Evolutionary conservation across 2,797 vertebrate genomes (phyloP).

Genomic region (Lerista edwardsae): DNA sequence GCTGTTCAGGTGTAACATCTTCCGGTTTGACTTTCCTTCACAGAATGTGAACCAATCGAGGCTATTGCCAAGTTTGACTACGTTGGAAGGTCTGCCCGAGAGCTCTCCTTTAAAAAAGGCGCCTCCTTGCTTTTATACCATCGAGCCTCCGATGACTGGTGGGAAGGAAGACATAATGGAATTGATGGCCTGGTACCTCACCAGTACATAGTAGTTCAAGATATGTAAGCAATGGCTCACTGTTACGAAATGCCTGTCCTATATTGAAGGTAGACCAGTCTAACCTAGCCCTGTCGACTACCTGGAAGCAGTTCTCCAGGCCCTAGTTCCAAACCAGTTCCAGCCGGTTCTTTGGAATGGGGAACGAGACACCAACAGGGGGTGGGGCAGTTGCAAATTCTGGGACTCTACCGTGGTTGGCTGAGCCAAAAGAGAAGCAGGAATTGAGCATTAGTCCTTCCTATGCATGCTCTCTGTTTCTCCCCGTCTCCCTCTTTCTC

Average conservation of each 20-base stretch:
- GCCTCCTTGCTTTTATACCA: constrained; percentile 96
- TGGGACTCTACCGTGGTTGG: neutral
- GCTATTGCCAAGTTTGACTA: constrained; percentile 99
- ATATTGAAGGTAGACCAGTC: neutral
- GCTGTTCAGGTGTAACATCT: neutral
- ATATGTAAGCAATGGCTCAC: constrained; percentile 87
- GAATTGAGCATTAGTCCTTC: neutral
- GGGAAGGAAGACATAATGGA: constrained; percentile 98
- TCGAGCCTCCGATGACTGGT: constrained; percentile 98
- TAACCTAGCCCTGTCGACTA: neutral
- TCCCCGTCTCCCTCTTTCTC: neutral
- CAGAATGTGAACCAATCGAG: constrained; percentile 97
- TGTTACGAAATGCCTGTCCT: neutral
- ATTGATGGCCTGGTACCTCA: constrained; percentile 97
- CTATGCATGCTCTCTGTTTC: neutral
- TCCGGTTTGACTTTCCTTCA: constrained; percentile 33
- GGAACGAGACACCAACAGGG: neutral
- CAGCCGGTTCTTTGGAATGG: neutral
- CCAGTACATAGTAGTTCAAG: constrained; percentile 98
- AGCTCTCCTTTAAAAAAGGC: constrained; percentile 98
- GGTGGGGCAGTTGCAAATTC: too few species aligned
- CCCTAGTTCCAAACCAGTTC: neutral
- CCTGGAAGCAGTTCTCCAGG: too few species aligned
- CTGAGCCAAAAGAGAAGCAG: neutral
- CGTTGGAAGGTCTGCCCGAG: constrained; percentile 91